Conservation (phyloP, 1,140 invertebrate species). For the Adoxophyes honmai region DNA sequence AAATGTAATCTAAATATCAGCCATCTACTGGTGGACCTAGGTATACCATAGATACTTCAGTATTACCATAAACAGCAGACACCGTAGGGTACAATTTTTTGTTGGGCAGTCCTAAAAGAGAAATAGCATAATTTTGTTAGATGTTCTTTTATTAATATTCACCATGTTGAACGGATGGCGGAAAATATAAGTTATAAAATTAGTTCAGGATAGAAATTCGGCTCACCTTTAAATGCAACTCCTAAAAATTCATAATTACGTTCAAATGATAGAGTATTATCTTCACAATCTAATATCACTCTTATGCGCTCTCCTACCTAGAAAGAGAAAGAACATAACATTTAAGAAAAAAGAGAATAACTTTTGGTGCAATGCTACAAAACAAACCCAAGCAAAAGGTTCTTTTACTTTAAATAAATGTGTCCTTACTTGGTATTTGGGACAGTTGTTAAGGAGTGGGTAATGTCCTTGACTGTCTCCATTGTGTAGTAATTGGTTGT, state of each 20-base stretch:
- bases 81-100: constrained; percentile 97
- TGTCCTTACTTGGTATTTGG: constrained; percentile 93
- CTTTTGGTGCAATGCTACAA: too few relatives aligned
- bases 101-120: constrained; percentile 89
- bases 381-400: neutral
- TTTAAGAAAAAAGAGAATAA: too few relatives aligned
- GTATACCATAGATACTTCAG: constrained; percentile 99
- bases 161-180: too few relatives aligned
- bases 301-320: constrained; percentile 97
- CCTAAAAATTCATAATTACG: constrained; percentile 99
- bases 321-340: too few relatives aligned
- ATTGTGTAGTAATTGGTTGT: constrained; percentile 98
- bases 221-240: constrained; percentile 95
- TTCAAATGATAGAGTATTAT: constrained; percentile 98
- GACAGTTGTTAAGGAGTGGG: constrained; percentile 96
- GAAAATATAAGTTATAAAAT: too few relatives aligned
- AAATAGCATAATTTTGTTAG: too few relatives aligned
- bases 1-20: constrained; percentile 76
- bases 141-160: too few relatives aligned
- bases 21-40: constrained; percentile 96
- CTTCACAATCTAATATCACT: constrained; percentile 98
- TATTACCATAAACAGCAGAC: constrained; percentile 99
- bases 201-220: too few relatives aligned
- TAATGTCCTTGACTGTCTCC: constrained; percentile 97
- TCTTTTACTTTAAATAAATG: neutral